Conservation (phyloP, 2,888 invertebrate genomes). For the Euzetes globulus region DNA sequence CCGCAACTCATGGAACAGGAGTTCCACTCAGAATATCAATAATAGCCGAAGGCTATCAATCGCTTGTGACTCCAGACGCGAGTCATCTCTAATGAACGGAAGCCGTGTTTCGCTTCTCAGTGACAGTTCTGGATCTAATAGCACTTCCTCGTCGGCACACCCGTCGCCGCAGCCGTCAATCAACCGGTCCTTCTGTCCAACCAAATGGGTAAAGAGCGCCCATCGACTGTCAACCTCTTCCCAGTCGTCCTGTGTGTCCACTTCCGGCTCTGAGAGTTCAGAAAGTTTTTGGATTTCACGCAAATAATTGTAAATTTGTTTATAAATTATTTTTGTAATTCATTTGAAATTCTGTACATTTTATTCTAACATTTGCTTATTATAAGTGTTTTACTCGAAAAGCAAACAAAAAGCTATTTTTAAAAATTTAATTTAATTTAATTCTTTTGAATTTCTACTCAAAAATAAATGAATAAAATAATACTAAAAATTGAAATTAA, state of each 20-base stretch:
- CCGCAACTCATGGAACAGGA: not conserved
- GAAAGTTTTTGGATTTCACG: not conserved
- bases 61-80: not conserved
- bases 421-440: too few species aligned
- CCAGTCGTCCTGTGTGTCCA: not conserved
- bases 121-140: not conserved
- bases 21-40: not conserved
- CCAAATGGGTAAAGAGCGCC: not conserved
- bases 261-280: not conserved
- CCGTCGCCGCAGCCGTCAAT: not conserved
- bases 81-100: not conserved
- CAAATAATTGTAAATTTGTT: not conserved
- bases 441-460: too few species aligned
- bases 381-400: too few species aligned
- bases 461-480: too few species aligned
- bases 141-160: not conserved
- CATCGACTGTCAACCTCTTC: conserved; percentile 2
- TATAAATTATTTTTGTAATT: too few species aligned
- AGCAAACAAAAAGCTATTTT: too few species aligned
- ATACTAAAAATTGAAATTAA: too few species aligned
- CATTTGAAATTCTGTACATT: too few species aligned
- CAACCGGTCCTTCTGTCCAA: not conserved
- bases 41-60: not conserved
- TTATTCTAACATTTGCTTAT: too few species aligned
- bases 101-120: not conserved